Base-by-base conservation (phyloP, 2,113 vertebrate species). In the Spermophilus dauricus region DNA sequence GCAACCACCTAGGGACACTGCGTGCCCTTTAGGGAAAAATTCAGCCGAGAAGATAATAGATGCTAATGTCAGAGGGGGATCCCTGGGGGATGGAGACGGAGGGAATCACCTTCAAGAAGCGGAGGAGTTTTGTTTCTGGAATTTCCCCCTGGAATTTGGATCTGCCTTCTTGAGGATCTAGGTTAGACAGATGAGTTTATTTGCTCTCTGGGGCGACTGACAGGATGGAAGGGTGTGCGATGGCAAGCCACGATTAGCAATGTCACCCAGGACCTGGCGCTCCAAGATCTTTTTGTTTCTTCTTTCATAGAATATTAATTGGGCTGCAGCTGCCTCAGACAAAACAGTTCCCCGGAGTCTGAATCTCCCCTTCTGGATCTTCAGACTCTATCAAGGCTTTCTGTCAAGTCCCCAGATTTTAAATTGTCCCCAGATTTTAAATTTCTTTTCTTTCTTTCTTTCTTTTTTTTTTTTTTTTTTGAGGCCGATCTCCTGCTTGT, bases 271-370 rank as follows among this genome's bases (percentile, higher is more conserved):
- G 69, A 82, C 61, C 80, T 85, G 70, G 51, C 22, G 34, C 95
- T 56, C 70, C 7, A 4, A 83, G 83, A 18, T 61, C 14, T 8
- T 37, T 5, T 63, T 72, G 20, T 53, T 73, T 37, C 14, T 37
- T 30, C 65, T 81, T 84, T 92, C 92, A 70, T 34, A 69, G 86
- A 96, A 75, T 96, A 98, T 96, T 97, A 98, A 98, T 94, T 72
- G 81, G 72, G 81, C 81, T 86, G 39, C 89, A 26, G 61, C 67
- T 95, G 76, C 96, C 90, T 63, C 81, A 97, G 89, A 94, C 86
- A 84, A 94, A 98, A 95, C 89, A 95, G 14, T 61, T 92, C 87
- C 92, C 96, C 39, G 4, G 91, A n/a, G 86, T 77, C 86, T 78
- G 80, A 93, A 1, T 84, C 70, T 92, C 63, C 81, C 89, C 61